Evolutionary conservation across 2,797 vertebrate genomes (phyloP), one percentile per base, ranked within the genome.

Genomic region (Catharus ustulatus): DNA sequence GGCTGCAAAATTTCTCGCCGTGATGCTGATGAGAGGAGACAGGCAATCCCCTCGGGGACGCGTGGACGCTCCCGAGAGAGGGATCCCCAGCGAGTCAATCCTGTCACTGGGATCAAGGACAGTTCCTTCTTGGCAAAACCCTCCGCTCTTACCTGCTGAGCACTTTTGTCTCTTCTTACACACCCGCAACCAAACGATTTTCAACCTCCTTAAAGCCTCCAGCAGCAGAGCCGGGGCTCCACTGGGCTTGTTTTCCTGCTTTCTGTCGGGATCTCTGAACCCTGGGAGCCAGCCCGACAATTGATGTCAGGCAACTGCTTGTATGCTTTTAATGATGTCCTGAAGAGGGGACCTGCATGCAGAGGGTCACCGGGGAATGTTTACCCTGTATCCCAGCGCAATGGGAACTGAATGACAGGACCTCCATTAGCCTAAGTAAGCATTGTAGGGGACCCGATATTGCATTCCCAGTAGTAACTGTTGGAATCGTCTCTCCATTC

Each of bases 401-500:
- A 97, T 97, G 97, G 95, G 97, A 97, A 96, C 98, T 99, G 99
- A 99, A 99, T 99, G 98, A 98, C 98, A 98, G 98, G 98, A 98
- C 98, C 99, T 98, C 98, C 98, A 99, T 98, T 99, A 98, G 98
- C 98, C 98, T 99, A 99, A 99, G 98, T 97, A 98, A 98, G 98
- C 98, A 98, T 86, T 94, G 97, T 94, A 91, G 97, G 97, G 98
- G 98, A 98, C 96, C 97, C 97, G 97, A 97, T 95, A 98, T 98
- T 98, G 97, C 99, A 99, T 99, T 99, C 99, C 98, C 98, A 88
- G 97, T 97, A 98, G 98, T 99, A 98, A 97, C 98, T 98, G 97
- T 98, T 98, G 98, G 98, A 98, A 97, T 96, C 96, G 87, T 97
- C 98, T 98, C 98, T 98, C 98, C 97, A 96, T 81, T 64, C 32